Percentiles rank a stretch among this genome's conserved stretches.
phyloP scores from a whole-genome alignment of 2,113 vertebrate genomes.

The Cygnus atratus region DNA sequence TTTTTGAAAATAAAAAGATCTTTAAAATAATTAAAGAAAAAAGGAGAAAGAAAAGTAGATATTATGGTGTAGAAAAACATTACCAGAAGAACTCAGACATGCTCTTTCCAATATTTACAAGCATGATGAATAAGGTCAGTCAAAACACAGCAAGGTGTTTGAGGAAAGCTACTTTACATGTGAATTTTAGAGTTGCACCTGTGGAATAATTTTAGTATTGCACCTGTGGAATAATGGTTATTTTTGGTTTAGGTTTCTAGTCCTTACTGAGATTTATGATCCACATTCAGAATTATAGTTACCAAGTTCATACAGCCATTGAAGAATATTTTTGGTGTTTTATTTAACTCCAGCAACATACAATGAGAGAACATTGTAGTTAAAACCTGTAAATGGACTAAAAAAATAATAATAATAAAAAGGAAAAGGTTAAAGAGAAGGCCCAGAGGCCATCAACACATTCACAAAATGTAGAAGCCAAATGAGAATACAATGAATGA shows the following conservation, averaged over 20 bases:
- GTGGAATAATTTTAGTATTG: neutral
- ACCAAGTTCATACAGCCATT: neutral
- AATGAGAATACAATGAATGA: neutral
- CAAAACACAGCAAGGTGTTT: neutral
- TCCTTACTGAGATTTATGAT: neutral
- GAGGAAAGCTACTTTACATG: neutral
- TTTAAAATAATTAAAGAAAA: neutral
- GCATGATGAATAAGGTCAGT: neutral
- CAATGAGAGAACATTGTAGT: neutral
- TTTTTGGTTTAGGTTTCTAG: neutral
- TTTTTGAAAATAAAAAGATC: neutral
- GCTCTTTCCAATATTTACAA: neutral
- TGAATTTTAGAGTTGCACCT: neutral
- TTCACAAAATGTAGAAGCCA: neutral
- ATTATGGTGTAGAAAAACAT: neutral
- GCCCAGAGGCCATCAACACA: neutral
- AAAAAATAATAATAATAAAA: neutral
- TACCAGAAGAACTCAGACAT: neutral
- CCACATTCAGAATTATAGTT: neutral
- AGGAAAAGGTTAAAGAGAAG: neutral
- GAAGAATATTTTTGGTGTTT: neutral
- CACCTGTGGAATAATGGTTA: neutral
- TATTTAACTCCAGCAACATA: neutral
- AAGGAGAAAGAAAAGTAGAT: too few species aligned
- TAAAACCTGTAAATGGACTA: neutral